phyloP scores from a whole-genome alignment of 2,888 invertebrate species.

The Druceiella hillmani region DNA sequence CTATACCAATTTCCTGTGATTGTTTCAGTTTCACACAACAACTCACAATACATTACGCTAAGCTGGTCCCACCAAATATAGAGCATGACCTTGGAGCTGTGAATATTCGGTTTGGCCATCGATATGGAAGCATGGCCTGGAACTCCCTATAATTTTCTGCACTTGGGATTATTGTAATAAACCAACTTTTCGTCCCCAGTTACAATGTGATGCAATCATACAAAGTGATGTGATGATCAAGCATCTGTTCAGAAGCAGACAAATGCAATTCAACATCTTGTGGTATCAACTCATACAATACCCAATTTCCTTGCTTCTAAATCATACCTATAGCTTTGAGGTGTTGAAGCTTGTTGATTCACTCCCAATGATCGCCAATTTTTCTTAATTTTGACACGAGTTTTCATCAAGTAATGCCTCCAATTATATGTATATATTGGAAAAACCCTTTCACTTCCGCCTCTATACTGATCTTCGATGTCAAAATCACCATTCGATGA shows the following conservation, averaged over 20 bases:
- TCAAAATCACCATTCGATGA: no score
- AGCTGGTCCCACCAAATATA: conserved; percentile 13
- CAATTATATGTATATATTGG: conserved; percentile 1
- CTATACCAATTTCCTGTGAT: conserved; percentile 11
- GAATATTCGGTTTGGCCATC: conserved; percentile 7
- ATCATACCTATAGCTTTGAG: conserved; percentile 3
- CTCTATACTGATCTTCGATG: no score
- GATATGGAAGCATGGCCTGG: conserved; percentile 8
- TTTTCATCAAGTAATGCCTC: conserved; percentile 4
- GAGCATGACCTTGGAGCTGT: conserved; percentile 7
- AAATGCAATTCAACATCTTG: conserved; percentile 6
- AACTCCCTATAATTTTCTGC: conserved; percentile 7
- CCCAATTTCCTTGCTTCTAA: conserved; percentile 4
- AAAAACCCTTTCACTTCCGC: no score
- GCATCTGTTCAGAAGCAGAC: conserved; percentile 8
- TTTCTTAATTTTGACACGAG: conserved; percentile 2
- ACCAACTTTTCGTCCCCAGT: conserved; percentile 17
- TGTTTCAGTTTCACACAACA: conserved; percentile 14
- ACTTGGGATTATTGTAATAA: conserved; percentile 8
- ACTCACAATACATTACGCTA: conserved; percentile 16
- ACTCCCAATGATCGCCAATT: no score
- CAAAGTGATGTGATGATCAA: conserved; percentile 10
- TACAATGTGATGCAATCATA: conserved; percentile 13
- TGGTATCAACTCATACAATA: no score
- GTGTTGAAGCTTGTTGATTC: neutral